phyloP scores from a whole-genome alignment of 2,888 invertebrate genomes.

The Sminthurides aquaticus region DNA sequence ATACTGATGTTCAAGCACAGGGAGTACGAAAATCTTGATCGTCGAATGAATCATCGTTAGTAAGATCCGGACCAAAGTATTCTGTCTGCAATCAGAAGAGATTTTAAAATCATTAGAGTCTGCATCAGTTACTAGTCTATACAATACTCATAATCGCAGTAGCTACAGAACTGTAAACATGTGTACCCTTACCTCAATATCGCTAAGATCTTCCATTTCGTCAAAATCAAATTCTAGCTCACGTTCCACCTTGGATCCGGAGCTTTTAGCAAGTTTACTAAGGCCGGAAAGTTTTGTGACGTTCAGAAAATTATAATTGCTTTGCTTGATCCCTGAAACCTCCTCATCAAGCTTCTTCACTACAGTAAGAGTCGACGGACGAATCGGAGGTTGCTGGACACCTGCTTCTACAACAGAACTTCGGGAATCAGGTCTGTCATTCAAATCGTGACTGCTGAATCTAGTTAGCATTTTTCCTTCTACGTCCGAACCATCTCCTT shows the following conservation, averaged over 20 bases:
- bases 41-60: background rate
- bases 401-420: background rate
- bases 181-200: slow-evolving; percentile 7
- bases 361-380: background rate
- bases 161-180: too few species aligned
- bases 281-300: background rate
- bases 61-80: background rate
- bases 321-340: background rate
- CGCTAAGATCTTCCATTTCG: background rate
- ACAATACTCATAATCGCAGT: too few species aligned
- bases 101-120: background rate
- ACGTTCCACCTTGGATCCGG: background rate
- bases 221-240: slow-evolving; percentile 2
- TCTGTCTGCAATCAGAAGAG: background rate
- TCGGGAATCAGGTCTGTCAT: background rate
- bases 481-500: background rate
- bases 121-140: too few species aligned
- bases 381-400: slow-evolving; percentile 2
- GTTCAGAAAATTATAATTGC: background rate
- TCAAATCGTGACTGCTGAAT: background rate
- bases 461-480: background rate
- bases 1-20: background rate
- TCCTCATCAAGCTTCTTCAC: background rate
- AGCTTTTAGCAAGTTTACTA: background rate
- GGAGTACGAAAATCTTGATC: background rate